These are phyloP conservation scores for Tipula lateralis DNA, from an alignment of 2,888 invertebrate species.

Conservation along the genomic window DNA sequence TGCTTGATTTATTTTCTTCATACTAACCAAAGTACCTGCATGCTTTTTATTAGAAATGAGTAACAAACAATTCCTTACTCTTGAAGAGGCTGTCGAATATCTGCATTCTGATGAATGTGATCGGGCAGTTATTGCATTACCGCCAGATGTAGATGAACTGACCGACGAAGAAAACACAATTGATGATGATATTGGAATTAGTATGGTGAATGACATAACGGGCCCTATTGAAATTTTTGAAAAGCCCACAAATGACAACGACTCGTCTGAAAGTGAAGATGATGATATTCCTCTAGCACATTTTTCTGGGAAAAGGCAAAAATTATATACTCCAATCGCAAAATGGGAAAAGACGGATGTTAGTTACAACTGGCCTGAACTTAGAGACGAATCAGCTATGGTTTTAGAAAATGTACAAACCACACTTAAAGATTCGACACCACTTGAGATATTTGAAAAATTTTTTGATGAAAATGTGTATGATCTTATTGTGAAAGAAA, in stretches of 20 bases:
- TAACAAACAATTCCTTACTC: background rate
- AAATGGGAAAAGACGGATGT: background rate
- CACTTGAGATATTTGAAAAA: background rate
- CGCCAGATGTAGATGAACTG: too few relatives aligned
- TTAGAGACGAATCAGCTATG: background rate
- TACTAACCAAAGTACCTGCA: background rate
- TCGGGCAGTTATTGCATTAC: too few relatives aligned
- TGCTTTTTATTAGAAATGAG: background rate
- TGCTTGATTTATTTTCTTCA: background rate
- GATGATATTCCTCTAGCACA: background rate
- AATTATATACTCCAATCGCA: background rate
- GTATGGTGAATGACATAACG: background rate
- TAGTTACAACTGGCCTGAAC: background rate
- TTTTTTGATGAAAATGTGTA: background rate
- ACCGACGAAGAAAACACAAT: too few relatives aligned
- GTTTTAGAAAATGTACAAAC: background rate
- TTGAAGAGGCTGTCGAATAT: background rate
- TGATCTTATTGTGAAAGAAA: too few relatives aligned
- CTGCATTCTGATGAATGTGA: too few relatives aligned
- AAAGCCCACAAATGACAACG: background rate
- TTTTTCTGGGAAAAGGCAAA: background rate
- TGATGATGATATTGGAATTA: too few relatives aligned
- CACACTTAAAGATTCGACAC: background rate
- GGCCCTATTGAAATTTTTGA: background rate
- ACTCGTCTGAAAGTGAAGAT: background rate